Evolutionary conservation across 2,888 invertebrate species (phyloP).

Genomic region (Chrysotoxum bicinctum): DNA sequence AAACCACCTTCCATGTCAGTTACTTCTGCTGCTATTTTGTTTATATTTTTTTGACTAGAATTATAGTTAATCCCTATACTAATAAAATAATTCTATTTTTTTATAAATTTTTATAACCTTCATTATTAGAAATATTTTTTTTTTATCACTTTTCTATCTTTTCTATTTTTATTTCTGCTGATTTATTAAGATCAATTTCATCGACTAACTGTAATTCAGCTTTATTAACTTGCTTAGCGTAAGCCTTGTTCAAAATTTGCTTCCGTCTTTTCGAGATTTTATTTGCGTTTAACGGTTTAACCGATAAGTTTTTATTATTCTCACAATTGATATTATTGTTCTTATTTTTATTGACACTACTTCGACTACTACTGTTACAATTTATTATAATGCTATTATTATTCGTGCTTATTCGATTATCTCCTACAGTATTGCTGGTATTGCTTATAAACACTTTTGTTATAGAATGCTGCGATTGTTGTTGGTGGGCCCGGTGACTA

Average conservation of each 20-base stretch:
- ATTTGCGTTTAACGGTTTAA: conserved; percentile 23
- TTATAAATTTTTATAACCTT: not conserved
- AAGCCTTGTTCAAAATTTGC: conserved; percentile 72
- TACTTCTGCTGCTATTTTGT: conserved; percentile 35
- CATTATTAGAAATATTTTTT: not conserved
- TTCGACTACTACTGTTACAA: conserved; percentile 74
- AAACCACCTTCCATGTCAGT: not conserved
- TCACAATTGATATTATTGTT: conserved; percentile 68
- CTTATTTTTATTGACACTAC: conserved; percentile 37
- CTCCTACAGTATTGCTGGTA: conserved; percentile 75
- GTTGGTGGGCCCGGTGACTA: conserved; percentile 75
- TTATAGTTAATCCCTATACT: conserved; percentile 41
- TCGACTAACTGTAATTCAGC: conserved; percentile 69
- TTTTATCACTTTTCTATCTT: conserved; percentile 74
- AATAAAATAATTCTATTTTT: not conserved
- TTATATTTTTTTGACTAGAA: conserved; percentile 47
- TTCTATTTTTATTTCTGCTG: conserved; percentile 78
- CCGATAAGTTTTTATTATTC: conserved; percentile 52
- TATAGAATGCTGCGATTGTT: conserved; percentile 70
- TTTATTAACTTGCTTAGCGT: conserved; percentile 55
- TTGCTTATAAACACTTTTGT: conserved; percentile 74
- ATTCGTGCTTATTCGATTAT: conserved; percentile 58
- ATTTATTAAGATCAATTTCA: conserved; percentile 35
- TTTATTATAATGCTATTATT: conserved; percentile 72
- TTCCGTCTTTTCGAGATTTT: conserved; percentile 75